These are phyloP conservation scores for Chydorus sphaericus DNA, from an alignment of 2,888 invertebrate genomes.

Conservation along the genomic window DNA sequence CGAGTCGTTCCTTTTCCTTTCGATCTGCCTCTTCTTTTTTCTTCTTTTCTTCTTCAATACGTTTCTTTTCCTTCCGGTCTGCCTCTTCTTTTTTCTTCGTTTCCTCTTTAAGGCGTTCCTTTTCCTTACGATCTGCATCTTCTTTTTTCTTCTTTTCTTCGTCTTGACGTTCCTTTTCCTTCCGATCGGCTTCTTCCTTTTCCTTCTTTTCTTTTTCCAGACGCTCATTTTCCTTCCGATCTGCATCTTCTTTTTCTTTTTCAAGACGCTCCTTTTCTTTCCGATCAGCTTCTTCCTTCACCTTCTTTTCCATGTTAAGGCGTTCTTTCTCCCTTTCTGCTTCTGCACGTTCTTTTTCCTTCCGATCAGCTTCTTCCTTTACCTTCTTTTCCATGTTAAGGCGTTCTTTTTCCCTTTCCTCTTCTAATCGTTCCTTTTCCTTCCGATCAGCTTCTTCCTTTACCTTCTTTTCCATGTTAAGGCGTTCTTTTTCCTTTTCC, in stretches of 20 bases:
- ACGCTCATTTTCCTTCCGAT: conserved; percentile 18
- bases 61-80: conserved; percentile 13
- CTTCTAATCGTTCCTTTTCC: conserved; percentile 17
- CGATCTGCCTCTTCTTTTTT: conserved; percentile 20
- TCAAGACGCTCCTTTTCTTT: conserved; percentile 18
- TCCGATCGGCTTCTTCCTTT: conserved; percentile 15
- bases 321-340: conserved; percentile 16
- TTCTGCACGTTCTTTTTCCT: conserved; percentile 17
- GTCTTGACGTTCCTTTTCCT: conserved; percentile 20
- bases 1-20: conserved; percentile 15
- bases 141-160: conserved; percentile 20
- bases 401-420: conserved; percentile 16
- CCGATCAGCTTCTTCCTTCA: conserved; percentile 16
- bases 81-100: conserved; percentile 7
- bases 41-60: conserved; percentile 20
- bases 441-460: conserved; percentile 16
- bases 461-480: neutral
- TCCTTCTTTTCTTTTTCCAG: conserved; percentile 19
- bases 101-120: too few species aligned
- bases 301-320: conserved; percentile 15
- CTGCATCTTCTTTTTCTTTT: conserved; percentile 18
- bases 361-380: conserved; percentile 16
- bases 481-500: conserved; percentile 17
- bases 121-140: conserved; percentile 8
- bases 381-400: conserved; percentile 16